Conservation (phyloP, 2,888 invertebrate species). For the Hypercompe scribonia region DNA sequence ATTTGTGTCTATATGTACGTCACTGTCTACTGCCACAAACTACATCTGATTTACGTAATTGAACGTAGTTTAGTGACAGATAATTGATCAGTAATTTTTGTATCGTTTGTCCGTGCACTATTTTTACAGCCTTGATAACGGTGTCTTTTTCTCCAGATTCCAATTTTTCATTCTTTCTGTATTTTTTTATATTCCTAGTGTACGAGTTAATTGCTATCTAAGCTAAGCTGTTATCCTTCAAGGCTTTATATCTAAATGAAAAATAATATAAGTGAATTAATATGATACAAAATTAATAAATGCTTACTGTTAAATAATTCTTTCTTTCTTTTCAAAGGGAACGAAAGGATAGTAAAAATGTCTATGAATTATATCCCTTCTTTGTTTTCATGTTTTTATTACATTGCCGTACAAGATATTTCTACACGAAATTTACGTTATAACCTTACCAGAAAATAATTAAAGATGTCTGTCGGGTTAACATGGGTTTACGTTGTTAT, state of each 20-base stretch:
- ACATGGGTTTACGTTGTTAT: slow-evolving; percentile 13
- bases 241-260: too few species aligned
- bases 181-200: too few species aligned
- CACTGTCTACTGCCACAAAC: too few species aligned
- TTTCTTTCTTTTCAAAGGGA: neutral
- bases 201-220: neutral
- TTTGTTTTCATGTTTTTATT: neutral
- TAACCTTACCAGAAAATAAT: slow-evolving; percentile 2
- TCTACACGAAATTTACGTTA: neutral
- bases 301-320: neutral
- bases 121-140: too few species aligned
- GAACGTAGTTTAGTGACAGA: too few species aligned
- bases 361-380: neutral
- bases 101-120: too few species aligned
- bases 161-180: too few species aligned
- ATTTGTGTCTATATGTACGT: neutral
- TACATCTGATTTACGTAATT: too few species aligned
- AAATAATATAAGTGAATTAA: neutral
- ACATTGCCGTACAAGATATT: neutral
- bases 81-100: too few species aligned
- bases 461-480: slow-evolving; percentile 4
- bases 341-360: neutral
- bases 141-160: too few species aligned
- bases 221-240: too few species aligned
- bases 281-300: neutral